Conservation (phyloP, 2,113 vertebrate species). For the Sturnira hondurensis region DNA sequence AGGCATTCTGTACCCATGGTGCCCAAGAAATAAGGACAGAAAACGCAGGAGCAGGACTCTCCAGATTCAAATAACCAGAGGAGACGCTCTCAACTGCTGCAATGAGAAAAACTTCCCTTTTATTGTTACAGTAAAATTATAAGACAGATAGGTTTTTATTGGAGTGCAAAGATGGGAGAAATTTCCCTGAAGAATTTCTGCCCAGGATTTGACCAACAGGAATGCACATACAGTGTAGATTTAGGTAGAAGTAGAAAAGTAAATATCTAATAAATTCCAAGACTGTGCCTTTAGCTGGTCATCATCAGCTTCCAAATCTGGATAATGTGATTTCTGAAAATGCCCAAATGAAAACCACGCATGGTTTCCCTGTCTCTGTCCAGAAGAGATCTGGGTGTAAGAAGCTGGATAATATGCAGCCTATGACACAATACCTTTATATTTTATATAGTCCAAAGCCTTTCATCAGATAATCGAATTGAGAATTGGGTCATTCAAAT, state of each 20-base stretch:
- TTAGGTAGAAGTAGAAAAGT: neutral
- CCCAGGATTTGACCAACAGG: neutral
- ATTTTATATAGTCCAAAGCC: neutral
- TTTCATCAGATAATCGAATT: neutral
- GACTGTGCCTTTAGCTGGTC: neutral
- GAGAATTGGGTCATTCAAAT: neutral
- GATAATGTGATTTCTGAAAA: constrained; percentile 12
- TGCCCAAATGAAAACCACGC: neutral
- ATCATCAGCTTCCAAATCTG: neutral
- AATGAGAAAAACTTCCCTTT: neutral
- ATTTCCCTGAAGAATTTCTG: neutral
- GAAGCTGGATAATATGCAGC: neutral
- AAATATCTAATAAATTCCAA: neutral
- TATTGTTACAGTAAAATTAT: neutral
- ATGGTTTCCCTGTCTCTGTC: neutral
- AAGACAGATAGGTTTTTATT: neutral
- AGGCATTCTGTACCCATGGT: neutral
- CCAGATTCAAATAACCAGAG: neutral
- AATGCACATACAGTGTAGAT: neutral
- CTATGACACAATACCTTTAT: neutral
- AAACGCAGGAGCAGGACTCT: neutral
- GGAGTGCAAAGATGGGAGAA: neutral
- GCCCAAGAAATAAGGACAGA: neutral
- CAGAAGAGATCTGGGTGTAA: neutral
- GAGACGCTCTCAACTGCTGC: neutral